phyloP scores from a whole-genome alignment of 2,888 invertebrate genomes.

The Pseudoips prasinana region DNA sequence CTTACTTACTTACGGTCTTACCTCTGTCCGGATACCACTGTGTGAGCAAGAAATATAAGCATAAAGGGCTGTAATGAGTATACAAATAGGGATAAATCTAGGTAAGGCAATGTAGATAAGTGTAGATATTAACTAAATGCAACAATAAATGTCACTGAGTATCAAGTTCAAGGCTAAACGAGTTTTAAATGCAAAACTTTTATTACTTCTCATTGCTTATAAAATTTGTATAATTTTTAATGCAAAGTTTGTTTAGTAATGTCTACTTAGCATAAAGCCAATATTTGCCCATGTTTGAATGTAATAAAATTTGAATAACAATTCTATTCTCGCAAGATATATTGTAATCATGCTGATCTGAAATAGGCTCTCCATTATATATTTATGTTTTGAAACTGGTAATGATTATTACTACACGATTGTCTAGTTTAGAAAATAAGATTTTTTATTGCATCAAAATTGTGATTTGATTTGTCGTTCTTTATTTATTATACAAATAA shows the following conservation, averaged over 20 bases:
- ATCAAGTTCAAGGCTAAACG: conserved; percentile 7
- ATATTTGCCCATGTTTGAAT: conserved; percentile 21
- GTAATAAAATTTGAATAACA: conserved; percentile 37
- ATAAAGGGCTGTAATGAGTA: conserved; percentile 11
- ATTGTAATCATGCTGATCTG: conserved; percentile 23
- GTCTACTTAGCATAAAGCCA: conserved; percentile 32
- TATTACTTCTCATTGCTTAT: conserved; percentile 3
- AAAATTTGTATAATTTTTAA: conserved; percentile 15
- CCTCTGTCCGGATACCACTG: conserved; percentile 31
- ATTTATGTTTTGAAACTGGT: no score
- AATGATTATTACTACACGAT: no score
- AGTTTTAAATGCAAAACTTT: conserved; percentile 4
- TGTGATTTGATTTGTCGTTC: no score
- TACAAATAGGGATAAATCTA: background rate
- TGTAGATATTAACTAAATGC: no score
- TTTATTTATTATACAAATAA: no score
- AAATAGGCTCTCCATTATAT: conserved; percentile 21
- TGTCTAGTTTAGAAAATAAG: no score
- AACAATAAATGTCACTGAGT: no score
- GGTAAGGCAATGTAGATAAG: no score
- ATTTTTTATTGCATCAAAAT: no score
- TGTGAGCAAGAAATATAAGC: conserved; percentile 19
- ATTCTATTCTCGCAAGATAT: conserved; percentile 19
- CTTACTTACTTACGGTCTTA: conserved; percentile 45
- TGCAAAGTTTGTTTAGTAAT: conserved; percentile 29